A percentile compares a stretch with the other conserved stretches of the same genome.
phyloP scores from a whole-genome alignment of 2,888 invertebrate genomes.

The Acholoe squamosa region DNA sequence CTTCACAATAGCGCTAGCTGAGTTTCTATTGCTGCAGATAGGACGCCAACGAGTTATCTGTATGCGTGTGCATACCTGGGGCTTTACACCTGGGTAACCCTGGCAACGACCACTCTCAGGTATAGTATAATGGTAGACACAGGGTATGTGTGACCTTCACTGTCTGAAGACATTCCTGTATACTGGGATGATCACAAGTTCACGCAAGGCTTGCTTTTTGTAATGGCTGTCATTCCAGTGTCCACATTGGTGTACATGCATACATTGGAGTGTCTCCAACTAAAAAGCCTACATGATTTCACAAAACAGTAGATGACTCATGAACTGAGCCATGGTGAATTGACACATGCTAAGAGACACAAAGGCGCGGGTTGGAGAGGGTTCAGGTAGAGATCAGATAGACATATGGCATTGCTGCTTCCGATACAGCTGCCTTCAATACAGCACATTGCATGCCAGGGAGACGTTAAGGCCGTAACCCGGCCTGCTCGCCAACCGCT shows the following conservation, averaged over 20 bases:
- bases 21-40: background rate
- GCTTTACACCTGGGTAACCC: constrained; percentile 16
- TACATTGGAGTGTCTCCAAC: no score
- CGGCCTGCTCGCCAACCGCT: background rate
- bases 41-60: background rate
- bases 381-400: background rate
- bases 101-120: constrained; percentile 1
- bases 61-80: constrained; percentile 23
- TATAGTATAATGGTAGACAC: background rate
- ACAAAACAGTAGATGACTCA: background rate
- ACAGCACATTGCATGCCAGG: background rate
- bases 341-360: background rate
- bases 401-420: background rate
- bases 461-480: background rate
- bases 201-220: background rate
- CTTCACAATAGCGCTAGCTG: background rate
- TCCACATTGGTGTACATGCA: no score
- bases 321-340: background rate
- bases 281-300: background rate
- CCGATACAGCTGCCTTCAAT: background rate
- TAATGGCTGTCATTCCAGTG: background rate
- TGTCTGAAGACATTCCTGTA: background rate
- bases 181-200: background rate
- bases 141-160: background rate
- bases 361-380: background rate